phyloP scores from a whole-genome alignment of 2,113 vertebrate genomes.

The Megalops atlanticus region DNA sequence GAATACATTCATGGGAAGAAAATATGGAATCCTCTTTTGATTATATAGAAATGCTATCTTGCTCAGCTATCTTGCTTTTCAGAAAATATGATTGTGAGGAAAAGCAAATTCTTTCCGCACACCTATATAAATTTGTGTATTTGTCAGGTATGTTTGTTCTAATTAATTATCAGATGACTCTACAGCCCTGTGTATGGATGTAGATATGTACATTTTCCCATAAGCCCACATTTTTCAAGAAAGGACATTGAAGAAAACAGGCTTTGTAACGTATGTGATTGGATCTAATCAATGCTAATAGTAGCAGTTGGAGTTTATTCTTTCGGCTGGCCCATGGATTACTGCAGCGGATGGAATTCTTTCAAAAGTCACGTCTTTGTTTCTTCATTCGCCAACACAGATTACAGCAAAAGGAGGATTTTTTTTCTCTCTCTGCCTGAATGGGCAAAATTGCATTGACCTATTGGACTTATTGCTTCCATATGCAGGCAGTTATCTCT shows the following conservation, averaged over 20 bases:
- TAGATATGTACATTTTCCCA: neutral
- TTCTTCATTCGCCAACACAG: conserved; percentile 83
- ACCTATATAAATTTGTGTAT: too few relatives aligned
- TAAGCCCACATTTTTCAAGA: neutral
- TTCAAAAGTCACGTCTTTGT: conserved; percentile 78
- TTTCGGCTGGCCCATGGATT: conserved; percentile 59
- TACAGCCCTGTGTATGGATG: neutral
- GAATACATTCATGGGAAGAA: too few relatives aligned
- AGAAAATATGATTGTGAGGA: too few relatives aligned
- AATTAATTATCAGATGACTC: too few relatives aligned
- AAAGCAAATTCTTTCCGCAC: too few relatives aligned
- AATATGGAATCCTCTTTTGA: too few relatives aligned
- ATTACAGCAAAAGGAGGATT: conserved; percentile 79
- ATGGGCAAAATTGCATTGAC: conserved; percentile 95
- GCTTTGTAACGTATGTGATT: conserved; percentile 46
- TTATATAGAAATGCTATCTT: too few relatives aligned
- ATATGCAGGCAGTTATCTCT: conserved; percentile 95
- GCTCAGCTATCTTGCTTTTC: too few relatives aligned
- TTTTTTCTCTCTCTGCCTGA: conserved; percentile 59
- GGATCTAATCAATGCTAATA: conserved; percentile 58
- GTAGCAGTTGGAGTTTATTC: conserved; percentile 54
- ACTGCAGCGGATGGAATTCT: conserved; percentile 68
- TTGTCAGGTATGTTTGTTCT: too few relatives aligned
- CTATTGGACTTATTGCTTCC: conserved; percentile 95
- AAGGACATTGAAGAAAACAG: conserved; percentile 19